Percentiles rank a stretch among this genome's conserved stretches.
Conservation (phyloP, 2,113 vertebrate genomes). For the Urocolius indicus region DNA sequence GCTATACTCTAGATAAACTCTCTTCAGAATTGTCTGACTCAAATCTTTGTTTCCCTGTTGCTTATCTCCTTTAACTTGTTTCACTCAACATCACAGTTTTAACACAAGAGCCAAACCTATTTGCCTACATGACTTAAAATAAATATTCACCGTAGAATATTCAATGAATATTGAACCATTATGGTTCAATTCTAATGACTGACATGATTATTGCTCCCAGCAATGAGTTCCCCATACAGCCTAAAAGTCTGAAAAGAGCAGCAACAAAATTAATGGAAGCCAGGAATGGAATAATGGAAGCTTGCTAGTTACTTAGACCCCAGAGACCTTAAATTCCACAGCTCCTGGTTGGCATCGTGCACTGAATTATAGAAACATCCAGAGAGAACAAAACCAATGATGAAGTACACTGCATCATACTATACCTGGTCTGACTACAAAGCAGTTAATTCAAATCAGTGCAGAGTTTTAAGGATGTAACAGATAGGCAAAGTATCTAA, state of each 20-base stretch:
- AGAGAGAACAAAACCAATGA: background rate
- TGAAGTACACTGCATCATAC: background rate
- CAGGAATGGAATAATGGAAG: background rate
- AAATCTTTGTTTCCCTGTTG: background rate
- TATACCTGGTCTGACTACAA: background rate
- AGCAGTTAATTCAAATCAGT: background rate
- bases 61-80: background rate
- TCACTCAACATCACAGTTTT: background rate
- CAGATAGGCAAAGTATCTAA: background rate
- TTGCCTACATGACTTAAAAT: background rate
- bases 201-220: background rate
- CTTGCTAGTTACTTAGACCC: conserved; percentile 5
- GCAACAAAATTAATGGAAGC: conserved; percentile 25
- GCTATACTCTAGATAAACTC: background rate
- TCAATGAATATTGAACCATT: background rate
- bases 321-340: conserved; percentile 8
- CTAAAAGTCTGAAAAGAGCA: conserved; percentile 6
- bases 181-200: background rate
- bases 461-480: background rate
- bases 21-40: background rate
- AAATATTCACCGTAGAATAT: background rate
- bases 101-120: background rate
- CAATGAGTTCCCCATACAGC: background rate
- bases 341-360: background rate
- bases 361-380: background rate